Percentiles rank a stretch among this genome's conserved stretches.
These are phyloP conservation scores for Zaprionus capensis DNA, from an alignment of 1,140 invertebrate species.

Conservation along the genomic window DNA sequence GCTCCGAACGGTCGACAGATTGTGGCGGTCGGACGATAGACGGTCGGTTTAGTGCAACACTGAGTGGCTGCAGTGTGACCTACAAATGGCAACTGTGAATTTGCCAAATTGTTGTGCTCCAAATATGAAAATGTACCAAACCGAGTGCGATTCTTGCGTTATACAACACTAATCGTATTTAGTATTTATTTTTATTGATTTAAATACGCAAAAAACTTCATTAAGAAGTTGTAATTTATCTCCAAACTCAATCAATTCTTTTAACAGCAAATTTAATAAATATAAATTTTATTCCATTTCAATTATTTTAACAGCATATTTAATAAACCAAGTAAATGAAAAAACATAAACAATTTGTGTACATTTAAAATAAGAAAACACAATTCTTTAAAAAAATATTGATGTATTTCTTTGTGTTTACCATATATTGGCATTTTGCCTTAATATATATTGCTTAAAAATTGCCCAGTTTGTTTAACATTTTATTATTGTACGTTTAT, in stretches of 20 bases:
- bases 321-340: too few species aligned
- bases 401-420: too few species aligned
- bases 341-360: too few species aligned
- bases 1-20: slow-evolving; percentile 51
- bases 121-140: slow-evolving; percentile 1
- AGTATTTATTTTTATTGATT: slow-evolving; percentile 4
- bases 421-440: too few species aligned
- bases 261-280: neutral
- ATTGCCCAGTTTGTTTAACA: too few species aligned
- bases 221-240: neutral
- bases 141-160: neutral
- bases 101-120: neutral
- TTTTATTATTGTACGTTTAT: too few species aligned
- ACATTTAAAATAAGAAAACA: too few species aligned
- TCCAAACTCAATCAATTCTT: neutral
- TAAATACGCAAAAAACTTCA: neutral
- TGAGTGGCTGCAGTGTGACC: slow-evolving; percentile 37
- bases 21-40: slow-evolving; percentile 52
- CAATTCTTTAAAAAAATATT: too few species aligned
- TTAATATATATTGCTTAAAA: too few species aligned
- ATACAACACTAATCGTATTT: neutral
- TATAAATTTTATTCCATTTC: too few species aligned
- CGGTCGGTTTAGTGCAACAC: slow-evolving; percentile 41
- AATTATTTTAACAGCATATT: too few species aligned
- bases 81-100: slow-evolving; percentile 13